A percentile compares a stretch with the other conserved stretches of the same genome.
Conservation (phyloP, 2,888 invertebrate genomes). For the Siphlonurus alternatus region DNA sequence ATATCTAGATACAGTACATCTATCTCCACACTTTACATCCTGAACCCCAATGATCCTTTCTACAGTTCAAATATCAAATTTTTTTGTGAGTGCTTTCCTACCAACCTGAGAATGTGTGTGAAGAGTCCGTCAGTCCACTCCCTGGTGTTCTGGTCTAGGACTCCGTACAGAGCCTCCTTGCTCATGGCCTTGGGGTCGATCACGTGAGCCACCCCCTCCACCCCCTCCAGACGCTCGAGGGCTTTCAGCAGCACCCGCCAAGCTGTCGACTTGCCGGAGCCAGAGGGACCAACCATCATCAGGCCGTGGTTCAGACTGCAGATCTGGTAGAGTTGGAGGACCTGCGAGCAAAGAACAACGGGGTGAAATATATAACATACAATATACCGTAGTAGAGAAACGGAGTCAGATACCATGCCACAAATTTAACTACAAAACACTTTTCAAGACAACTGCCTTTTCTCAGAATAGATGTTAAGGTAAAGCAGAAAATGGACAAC, state of each 20-base stretch:
- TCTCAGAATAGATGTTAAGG: no score
- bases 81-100: constrained; percentile 3
- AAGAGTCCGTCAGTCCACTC: constrained; percentile 99
- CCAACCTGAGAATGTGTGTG: constrained; percentile 80
- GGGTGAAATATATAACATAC: background rate
- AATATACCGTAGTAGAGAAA: background rate
- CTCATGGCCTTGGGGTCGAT: constrained; percentile 99
- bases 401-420: background rate
- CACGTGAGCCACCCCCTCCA: constrained; percentile 95
- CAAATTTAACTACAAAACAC: no score
- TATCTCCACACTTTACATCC: no score
- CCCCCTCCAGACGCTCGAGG: constrained; percentile 80
- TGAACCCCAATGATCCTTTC: no score
- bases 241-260: constrained; percentile 91
- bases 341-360: constrained; percentile 35
- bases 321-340: constrained; percentile 96
- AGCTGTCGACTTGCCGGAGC: constrained; percentile 91
- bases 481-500: background rate
- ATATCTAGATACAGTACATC: no score
- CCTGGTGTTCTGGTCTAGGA: constrained; percentile 93
- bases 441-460: no score
- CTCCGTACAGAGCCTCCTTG: constrained; percentile 95
- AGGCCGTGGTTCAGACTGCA: constrained; percentile 96
- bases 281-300: constrained; percentile 99
- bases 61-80: no score